phyloP scores from a whole-genome alignment of 2,113 vertebrate genomes.

The Pterophyllum scalare region DNA sequence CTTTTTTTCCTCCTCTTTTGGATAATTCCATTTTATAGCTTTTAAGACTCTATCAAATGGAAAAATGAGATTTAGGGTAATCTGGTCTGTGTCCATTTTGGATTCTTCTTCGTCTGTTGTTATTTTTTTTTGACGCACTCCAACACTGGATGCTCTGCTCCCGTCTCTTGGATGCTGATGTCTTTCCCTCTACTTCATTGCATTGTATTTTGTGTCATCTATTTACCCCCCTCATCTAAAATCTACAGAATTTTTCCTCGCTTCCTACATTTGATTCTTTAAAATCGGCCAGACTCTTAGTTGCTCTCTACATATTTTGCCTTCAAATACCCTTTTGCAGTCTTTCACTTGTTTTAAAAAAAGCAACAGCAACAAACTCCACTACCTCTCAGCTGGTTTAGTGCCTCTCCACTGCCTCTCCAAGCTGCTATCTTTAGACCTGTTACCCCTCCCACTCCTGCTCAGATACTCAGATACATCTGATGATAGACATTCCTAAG shows the following conservation, averaged over 20 bases:
- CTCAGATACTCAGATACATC: slow-evolving; percentile 73
- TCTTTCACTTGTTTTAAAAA: slow-evolving; percentile 2
- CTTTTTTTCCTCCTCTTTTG: neutral
- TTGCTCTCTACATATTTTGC: neutral
- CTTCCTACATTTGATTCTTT: neutral
- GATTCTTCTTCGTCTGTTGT: neutral
- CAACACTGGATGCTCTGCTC: neutral
- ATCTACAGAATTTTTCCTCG: neutral
- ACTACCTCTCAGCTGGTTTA: slow-evolving; percentile 20
- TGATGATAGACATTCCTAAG: slow-evolving; percentile 45
- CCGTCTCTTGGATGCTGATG: neutral
- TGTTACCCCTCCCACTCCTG: slow-evolving; percentile 48
- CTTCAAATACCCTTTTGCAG: neutral
- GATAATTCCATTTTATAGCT: neutral
- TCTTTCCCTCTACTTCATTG: neutral
- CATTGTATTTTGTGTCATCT: neutral
- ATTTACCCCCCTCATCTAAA: neutral
- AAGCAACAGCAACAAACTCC: neutral
- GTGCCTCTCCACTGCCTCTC: slow-evolving; percentile 27
- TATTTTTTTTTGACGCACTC: neutral
- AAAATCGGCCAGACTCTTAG: neutral
- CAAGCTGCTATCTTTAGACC: slow-evolving; percentile 51
- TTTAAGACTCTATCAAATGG: neutral
- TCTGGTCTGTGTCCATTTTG: slow-evolving; percentile 1
- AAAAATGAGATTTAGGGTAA: slow-evolving; percentile 4